Conservation (phyloP, 2,113 vertebrate genomes). For the Engraulis encrasicolus region DNA sequence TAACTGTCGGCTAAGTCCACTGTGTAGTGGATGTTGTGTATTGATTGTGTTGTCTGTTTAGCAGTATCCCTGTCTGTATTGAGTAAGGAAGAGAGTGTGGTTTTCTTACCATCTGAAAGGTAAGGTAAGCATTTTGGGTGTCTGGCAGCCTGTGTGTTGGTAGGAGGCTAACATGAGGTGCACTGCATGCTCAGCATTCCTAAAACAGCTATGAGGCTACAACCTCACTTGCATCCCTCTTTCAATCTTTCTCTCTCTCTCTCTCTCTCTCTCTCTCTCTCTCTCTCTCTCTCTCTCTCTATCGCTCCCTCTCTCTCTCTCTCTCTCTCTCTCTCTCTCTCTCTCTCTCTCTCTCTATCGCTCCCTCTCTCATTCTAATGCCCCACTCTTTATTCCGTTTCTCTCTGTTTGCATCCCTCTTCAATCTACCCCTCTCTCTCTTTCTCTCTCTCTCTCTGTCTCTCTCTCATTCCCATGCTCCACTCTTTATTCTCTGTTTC, state of each 20-base stretch:
- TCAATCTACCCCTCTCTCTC: not conserved
- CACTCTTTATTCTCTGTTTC: not conserved
- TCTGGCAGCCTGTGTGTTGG: not conserved
- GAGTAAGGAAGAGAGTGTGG: not conserved
- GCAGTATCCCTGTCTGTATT: not conserved
- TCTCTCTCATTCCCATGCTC: not conserved
- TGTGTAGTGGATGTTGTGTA: slow-evolving; percentile 7
- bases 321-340: not conserved
- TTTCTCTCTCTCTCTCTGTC: not conserved
- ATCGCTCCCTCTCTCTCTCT: not conserved
- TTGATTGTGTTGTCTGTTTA: not conserved
- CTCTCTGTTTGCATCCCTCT: not conserved
- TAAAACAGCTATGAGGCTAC: not conserved
- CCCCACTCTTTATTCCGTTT: too few species aligned
- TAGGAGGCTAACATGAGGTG: not conserved
- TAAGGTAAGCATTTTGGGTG: not conserved
- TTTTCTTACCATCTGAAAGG: not conserved
- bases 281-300: not conserved
- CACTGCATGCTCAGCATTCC: not conserved
- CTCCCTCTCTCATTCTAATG: not conserved
- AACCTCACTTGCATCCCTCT: not conserved
- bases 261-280: not conserved
- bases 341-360: slow-evolving; percentile 25
- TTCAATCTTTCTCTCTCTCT: not conserved
- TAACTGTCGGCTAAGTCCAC: not conserved